These are phyloP conservation scores for Argyresthia goedartella DNA, from an alignment of 2,888 invertebrate species.

Conservation along the genomic window DNA sequence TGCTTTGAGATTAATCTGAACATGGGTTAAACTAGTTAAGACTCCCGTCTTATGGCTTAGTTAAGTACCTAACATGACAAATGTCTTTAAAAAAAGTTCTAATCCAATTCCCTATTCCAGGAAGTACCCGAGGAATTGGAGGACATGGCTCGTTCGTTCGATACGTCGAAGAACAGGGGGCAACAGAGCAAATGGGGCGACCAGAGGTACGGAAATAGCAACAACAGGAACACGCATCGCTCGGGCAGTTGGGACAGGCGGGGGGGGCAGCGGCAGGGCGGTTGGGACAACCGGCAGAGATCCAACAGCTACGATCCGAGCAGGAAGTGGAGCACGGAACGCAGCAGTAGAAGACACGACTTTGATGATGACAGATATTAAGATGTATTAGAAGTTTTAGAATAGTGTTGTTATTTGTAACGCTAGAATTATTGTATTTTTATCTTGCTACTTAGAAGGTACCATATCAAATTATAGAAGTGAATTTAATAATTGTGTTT, in stretches of 20 bases:
- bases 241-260: not conserved
- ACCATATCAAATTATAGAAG: too few relatives aligned
- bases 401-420: too few relatives aligned
- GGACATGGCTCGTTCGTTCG: constrained; percentile 32
- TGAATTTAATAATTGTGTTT: too few relatives aligned
- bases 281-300: too few relatives aligned
- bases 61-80: too few relatives aligned
- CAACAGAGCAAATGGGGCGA: constrained; percentile 23
- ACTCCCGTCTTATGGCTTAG: too few relatives aligned
- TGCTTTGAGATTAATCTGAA: too few relatives aligned
- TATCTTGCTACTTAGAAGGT: not conserved
- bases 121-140: constrained; percentile 39
- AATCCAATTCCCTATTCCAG: constrained; percentile 23
- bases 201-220: constrained; percentile 12
- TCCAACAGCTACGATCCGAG: not conserved
- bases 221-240: not conserved
- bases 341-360: not conserved
- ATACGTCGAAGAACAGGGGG: constrained; percentile 25
- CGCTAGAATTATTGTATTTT: not conserved
- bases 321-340: not conserved
- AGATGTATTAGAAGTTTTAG: too few relatives aligned
- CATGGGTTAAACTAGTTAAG: not conserved
- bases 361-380: not conserved
- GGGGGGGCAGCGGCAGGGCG: not conserved
- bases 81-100: too few relatives aligned